Base-by-base conservation (phyloP, 2,888 invertebrate species). In the Digitonthophagus gazella region DNA sequence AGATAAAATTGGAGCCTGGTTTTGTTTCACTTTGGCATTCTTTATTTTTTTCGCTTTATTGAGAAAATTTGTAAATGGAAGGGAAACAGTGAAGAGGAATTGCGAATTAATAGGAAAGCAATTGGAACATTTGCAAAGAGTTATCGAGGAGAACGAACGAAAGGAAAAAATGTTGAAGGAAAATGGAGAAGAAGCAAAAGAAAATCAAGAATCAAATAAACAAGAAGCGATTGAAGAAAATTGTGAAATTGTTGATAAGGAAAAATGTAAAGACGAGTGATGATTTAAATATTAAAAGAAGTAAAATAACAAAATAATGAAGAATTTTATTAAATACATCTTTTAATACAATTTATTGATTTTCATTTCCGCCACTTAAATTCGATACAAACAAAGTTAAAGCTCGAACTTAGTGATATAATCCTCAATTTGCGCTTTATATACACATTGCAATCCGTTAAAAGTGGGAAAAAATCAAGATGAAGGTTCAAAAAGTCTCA, bases 401-500 rank as follows among this genome's bases (percentile, higher is more conserved):
- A n/a, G n/a, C n/a, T n/a, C n/a, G n/a, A n/a, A n/a, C n/a, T n/a
- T n/a, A n/a, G n/a, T n/a, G n/a, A n/a, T n/a, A n/a, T n/a, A n/a
- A n/a, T n/a, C n/a, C n/a, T n/a, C n/a, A n/a, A n/a, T n/a, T n/a
- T n/a, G n/a, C n/a, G n/a, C n/a, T n/a, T n/a, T n/a, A n/a, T n/a
- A n/a, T n/a, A n/a, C n/a, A n/a, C n/a, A n/a, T n/a, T n/a, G n/a
- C n/a, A n/a, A n/a, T n/a, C n/a, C n/a, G n/a, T n/a, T n/a, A 19
- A 11, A 58, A 18, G 18, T 61, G 19, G n/a, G 20, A 8, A 19
- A 18, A 19, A 58, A 14, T 18, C 4, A 16, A 65, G 76, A 90
- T 90, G 90, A 87, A 87, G 78, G 82, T 86, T 72, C 90, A 91
- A 80, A 86, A 90, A 85, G 89, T 91, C 0, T 85, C 85, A 16